Evolutionary conservation across 2,797 vertebrate genomes (phyloP).

Genomic region (Lepidocolaptes lacrymiger): DNA sequence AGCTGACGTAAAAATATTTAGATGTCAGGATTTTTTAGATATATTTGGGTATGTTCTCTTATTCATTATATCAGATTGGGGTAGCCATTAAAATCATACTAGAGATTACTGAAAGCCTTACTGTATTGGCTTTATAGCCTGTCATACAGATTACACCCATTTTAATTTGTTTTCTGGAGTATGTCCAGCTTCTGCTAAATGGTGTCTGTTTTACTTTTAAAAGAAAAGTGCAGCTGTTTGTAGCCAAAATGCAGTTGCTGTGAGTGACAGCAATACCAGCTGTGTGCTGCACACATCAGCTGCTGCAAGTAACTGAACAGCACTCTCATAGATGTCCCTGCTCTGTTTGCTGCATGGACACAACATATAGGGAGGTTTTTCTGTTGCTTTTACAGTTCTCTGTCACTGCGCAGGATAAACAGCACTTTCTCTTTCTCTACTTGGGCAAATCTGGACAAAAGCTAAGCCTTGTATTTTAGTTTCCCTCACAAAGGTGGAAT

Average conservation of each 20-base stretch:
- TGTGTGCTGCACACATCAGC: neutral
- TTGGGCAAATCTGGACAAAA: neutral
- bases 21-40: neutral
- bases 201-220: neutral
- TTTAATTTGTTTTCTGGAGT: conserved; percentile 17
- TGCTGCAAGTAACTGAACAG: neutral
- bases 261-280: neutral
- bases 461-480: neutral
- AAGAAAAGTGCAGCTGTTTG: conserved; percentile 38
- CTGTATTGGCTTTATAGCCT: neutral
- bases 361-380: neutral
- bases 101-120: neutral
- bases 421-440: neutral
- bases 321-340: neutral
- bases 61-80: neutral
- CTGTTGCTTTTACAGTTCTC: neutral
- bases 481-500: neutral
- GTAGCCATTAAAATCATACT: neutral
- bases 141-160: neutral
- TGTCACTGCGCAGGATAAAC: neutral
- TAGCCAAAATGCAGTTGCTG: neutral
- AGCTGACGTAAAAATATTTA: neutral
- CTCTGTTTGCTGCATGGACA: neutral
- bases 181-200: conserved; percentile 14
- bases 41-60: neutral